Evolutionary conservation across 2,797 vertebrate genomes (phyloP), one percentile per base, ranked within the genome.

Genomic region (Tokudaia tokunoshimensis): DNA sequence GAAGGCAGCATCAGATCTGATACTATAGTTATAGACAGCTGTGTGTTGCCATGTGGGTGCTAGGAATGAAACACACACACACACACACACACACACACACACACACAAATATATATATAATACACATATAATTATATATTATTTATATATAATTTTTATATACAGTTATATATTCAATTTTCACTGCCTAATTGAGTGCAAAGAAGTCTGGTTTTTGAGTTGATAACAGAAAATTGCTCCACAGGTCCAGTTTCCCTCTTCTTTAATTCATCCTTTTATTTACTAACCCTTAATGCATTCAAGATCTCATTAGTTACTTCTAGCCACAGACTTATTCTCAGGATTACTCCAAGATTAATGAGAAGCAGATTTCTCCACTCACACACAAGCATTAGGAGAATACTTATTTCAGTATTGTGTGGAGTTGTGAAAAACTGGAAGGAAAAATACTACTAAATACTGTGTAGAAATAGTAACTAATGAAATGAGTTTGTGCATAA

Each of bases 381-480:
- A 76, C 57, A 17, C 37, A 29, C 59, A 90, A 63, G 63, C 14
- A 6, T 15, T 37, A 4, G 31, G 11, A 80, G 13, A n/a, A 70
- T 0, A 14, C 29, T 50, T 31, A 50, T 76, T 67, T 90, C 80
- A 79, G 24, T 75, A 79, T 15, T 55, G 17, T 63, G 2, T 84
- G 50, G 50, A 1, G 14, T 17, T 55, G 4, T 65, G 52, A 34
- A 88, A 79, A n/a, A 50, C 11, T 72, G 15, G 12, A 89, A 79
- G 67, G 41, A 96, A 70, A 0, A 89, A 31, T 20, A 34, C 34
- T 89, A 3, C 1, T 5, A 86, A 72, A 76, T 81, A 17, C 31
- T 76, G 22, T 47, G 8, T 44, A 85, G 72, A 96, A 94, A 90
- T 24, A 14, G 24, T 22, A 92, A 57, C 78, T 92, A n/a, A n/a